phyloP scores from a whole-genome alignment of 2,113 vertebrate species.

The Nothoprocta perdicaria region DNA sequence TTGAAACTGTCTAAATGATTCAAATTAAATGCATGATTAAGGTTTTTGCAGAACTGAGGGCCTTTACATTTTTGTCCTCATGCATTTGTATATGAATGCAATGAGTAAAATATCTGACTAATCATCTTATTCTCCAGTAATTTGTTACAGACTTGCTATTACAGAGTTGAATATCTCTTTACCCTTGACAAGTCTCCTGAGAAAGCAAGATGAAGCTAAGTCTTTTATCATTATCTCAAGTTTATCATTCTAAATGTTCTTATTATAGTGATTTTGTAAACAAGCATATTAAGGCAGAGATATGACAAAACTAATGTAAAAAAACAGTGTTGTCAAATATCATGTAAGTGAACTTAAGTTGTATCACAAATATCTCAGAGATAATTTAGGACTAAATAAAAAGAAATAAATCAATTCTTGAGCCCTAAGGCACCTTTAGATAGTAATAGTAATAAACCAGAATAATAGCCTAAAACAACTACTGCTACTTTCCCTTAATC shows the following conservation, averaged over 20 bases:
- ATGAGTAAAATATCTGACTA: constrained; percentile 28
- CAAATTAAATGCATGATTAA: neutral
- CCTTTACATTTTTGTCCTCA: neutral
- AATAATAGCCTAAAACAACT: constrained; percentile 56
- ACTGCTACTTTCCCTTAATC: constrained; percentile 74
- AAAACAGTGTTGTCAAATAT: constrained; percentile 41
- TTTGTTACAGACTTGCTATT: constrained; percentile 24
- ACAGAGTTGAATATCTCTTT: neutral
- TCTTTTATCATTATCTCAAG: constrained; percentile 32
- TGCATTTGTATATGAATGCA: neutral
- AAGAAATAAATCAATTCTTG: constrained; percentile 71
- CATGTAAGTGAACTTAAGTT: constrained; percentile 55
- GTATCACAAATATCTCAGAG: constrained; percentile 66
- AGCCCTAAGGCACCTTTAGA: constrained; percentile 67
- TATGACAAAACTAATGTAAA: constrained; percentile 28
- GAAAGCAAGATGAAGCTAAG: constrained; percentile 12
- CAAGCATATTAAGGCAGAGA: constrained; percentile 21
- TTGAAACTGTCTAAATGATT: neutral
- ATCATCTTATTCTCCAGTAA: neutral
- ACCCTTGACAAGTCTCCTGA: neutral
- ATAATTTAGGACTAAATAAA: constrained; percentile 73
- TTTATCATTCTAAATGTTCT: constrained; percentile 51
- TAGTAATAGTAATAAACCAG: constrained; percentile 75
- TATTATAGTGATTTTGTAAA: constrained; percentile 48
- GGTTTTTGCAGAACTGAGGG: neutral